These are phyloP conservation scores for Cheilosia vulpina DNA, from an alignment of 2,888 invertebrate genomes.

Conservation along the genomic window DNA sequence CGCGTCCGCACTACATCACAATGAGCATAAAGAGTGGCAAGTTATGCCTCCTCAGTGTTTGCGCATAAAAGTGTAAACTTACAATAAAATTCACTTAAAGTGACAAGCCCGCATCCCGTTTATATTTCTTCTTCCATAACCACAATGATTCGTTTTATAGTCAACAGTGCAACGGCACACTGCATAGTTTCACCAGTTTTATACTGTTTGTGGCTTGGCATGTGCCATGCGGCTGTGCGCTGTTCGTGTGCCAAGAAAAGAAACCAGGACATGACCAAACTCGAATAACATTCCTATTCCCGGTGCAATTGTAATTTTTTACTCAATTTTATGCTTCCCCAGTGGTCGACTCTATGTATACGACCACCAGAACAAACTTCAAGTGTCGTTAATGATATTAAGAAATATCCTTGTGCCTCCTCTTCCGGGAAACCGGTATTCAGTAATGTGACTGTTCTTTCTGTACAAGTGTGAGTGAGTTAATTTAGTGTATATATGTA, in stretches of 20 bases:
- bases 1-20: slow-evolving; percentile 30
- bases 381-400: slow-evolving; percentile 68
- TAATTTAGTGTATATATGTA: slow-evolving; percentile 29
- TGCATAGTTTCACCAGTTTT: slow-evolving; percentile 37
- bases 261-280: slow-evolving; percentile 60
- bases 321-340: slow-evolving; percentile 40
- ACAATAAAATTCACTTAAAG: slow-evolving; percentile 70
- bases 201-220: slow-evolving; percentile 36
- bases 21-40: slow-evolving; percentile 43
- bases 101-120: slow-evolving; percentile 62
- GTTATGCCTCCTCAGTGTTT: slow-evolving; percentile 46
- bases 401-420: slow-evolving; percentile 48
- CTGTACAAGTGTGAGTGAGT: not conserved
- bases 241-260: slow-evolving; percentile 33
- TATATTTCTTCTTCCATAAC: slow-evolving; percentile 58
- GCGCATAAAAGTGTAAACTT: slow-evolving; percentile 60
- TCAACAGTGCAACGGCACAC: slow-evolving; percentile 1
- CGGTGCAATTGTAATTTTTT: slow-evolving; percentile 63
- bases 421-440: not conserved
- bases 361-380: slow-evolving; percentile 49
- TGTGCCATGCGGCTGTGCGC: slow-evolving; percentile 15
- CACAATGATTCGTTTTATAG: slow-evolving; percentile 56
- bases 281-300: slow-evolving; percentile 61
- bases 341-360: not conserved
- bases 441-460: slow-evolving; percentile 17